A percentile compares a stretch with the other conserved stretches of the same genome.
These are phyloP conservation scores for Lypha dubia DNA, from an alignment of 2,888 invertebrate genomes.

Conservation along the genomic window DNA sequence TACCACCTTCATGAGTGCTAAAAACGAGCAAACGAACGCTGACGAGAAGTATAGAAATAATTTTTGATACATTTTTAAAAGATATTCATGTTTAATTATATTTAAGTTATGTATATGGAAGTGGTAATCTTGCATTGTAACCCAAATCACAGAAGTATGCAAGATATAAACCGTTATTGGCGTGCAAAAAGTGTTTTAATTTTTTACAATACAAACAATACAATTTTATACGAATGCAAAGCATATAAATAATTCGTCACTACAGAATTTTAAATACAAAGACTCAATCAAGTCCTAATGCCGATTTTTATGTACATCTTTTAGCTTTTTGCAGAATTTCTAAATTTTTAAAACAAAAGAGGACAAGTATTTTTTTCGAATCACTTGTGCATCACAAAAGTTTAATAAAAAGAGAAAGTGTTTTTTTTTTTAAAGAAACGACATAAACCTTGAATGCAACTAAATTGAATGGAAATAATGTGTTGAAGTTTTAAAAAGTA, in stretches of 20 bases:
- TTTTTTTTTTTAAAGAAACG: neutral
- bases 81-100: too few species aligned
- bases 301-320: neutral
- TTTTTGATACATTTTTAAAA: too few species aligned
- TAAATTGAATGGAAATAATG: constrained; percentile 17
- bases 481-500: neutral
- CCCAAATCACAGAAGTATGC: too few species aligned
- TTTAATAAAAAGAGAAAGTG: neutral
- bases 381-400: neutral
- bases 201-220: too few species aligned
- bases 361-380: neutral
- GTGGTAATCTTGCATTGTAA: too few species aligned
- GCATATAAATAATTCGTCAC: neutral
- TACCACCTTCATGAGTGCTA: too few species aligned
- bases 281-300: neutral
- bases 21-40: too few species aligned
- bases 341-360: neutral
- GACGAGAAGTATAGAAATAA: too few species aligned
- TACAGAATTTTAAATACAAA: neutral
- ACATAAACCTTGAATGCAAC: neutral
- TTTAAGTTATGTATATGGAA: too few species aligned
- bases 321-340: neutral
- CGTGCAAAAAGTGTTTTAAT: too few species aligned
- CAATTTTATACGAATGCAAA: neutral
- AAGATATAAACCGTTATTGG: too few species aligned